Evolutionary conservation across 2,888 invertebrate genomes (phyloP).

Genomic region (Leptura quadrifasciata): DNA sequence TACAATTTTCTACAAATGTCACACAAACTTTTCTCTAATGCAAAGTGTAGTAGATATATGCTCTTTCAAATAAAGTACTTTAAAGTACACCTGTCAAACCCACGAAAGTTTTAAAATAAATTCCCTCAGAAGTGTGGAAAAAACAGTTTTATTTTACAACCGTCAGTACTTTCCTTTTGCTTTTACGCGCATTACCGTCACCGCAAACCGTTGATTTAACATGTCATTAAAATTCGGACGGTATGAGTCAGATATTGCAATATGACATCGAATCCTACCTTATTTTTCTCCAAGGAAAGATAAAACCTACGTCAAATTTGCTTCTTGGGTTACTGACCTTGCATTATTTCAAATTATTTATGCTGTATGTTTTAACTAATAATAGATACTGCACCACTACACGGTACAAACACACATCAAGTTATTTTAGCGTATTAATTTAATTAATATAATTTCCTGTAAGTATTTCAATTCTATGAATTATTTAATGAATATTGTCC

Average conservation of each 20-base stretch:
- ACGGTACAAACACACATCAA: slow-evolving; percentile 25
- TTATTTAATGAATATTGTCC: too few species aligned
- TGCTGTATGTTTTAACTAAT: slow-evolving; percentile 40
- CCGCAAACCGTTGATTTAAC: slow-evolving; percentile 5
- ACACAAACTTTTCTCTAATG: too few species aligned
- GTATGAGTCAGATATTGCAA: slow-evolving; percentile 14
- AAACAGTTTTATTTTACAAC: too few species aligned
- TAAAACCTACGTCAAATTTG: slow-evolving; percentile 34
- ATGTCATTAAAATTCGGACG: background rate
- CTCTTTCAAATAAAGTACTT: too few species aligned
- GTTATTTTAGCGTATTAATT: background rate
- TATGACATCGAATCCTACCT: slow-evolving; percentile 4
- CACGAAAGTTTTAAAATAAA: too few species aligned
- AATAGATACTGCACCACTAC: slow-evolving; percentile 32
- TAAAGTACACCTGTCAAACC: too few species aligned
- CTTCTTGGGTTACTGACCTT: slow-evolving; percentile 47
- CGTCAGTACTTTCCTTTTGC: background rate
- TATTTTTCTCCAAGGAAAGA: slow-evolving; percentile 8
- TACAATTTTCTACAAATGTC: too few species aligned
- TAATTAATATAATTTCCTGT: background rate
- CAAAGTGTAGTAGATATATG: too few species aligned
- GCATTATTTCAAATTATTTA: slow-evolving; percentile 37
- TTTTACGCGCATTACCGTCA: background rate
- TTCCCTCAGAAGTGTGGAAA: too few species aligned
- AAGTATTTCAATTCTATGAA: too few species aligned